Evolutionary conservation across 2,888 invertebrate species (phyloP).

Genomic region (Geophilus truncorum): DNA sequence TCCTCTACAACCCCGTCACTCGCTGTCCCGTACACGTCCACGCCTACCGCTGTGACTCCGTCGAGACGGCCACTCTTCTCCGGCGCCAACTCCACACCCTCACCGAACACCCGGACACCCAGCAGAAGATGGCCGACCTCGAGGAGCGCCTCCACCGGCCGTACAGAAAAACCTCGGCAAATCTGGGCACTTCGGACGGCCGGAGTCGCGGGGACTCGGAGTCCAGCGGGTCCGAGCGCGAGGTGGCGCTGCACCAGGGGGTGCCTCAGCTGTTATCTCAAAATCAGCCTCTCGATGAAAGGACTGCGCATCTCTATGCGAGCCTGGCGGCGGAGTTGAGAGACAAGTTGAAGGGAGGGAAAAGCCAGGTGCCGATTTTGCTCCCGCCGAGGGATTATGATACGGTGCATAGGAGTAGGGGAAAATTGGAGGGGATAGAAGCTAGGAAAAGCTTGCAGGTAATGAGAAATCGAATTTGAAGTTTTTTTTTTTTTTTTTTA

Average conservation of each 20-base stretch:
- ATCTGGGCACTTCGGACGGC: conserved; percentile 40
- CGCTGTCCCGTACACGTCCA: conserved; percentile 93
- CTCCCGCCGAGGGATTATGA: conserved; percentile 92
- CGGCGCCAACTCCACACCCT: conserved; percentile 77
- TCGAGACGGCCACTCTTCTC: conserved; percentile 83
- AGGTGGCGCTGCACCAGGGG: not conserved
- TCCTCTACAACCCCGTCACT: conserved; percentile 89
- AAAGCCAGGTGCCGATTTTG: conserved; percentile 62
- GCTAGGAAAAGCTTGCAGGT: conserved; percentile 58
- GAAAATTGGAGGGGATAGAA: conserved; percentile 69
- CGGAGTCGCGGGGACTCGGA: conserved; percentile 34
- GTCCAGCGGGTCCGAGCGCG: conserved; percentile 31
- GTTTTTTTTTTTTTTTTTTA: too few species aligned
- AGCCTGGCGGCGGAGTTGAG: conserved; percentile 86
- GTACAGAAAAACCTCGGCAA: conserved; percentile 39
- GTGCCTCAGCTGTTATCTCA: conserved; percentile 8
- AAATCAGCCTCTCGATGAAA: conserved; percentile 40
- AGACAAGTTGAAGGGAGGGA: conserved; percentile 58
- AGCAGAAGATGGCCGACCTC: conserved; percentile 76
- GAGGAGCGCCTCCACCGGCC: conserved; percentile 56
- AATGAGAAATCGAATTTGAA: too few species aligned
- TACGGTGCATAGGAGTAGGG: conserved; percentile 74
- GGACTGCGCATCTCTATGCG: conserved; percentile 74
- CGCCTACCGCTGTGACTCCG: conserved; percentile 88
- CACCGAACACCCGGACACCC: conserved; percentile 73